Evolutionary conservation across 1,140 invertebrate genomes (phyloP).

Genomic region (Gyrodactylus bullatarudis): DNA sequence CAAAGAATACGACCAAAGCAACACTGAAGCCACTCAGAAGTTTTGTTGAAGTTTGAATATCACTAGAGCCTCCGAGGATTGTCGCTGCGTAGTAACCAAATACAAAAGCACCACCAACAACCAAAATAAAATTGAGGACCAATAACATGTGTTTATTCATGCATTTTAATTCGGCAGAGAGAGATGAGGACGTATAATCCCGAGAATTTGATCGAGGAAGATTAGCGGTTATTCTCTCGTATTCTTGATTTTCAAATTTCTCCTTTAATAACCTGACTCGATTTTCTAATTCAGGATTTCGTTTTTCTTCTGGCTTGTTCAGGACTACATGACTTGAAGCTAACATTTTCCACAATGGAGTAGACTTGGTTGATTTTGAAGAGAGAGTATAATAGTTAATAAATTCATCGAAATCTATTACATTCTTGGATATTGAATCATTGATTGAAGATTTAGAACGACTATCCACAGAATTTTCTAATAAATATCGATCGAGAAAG

Average conservation of each 20-base stretch:
- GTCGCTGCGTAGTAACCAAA: not conserved
- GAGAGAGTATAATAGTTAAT: not conserved
- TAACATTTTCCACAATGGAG: not conserved
- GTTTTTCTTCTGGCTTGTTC: not conserved
- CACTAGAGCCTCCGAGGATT: not conserved
- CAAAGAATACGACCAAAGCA: not conserved
- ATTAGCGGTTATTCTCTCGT: not conserved
- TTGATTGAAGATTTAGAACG: not conserved
- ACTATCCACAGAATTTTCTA: not conserved
- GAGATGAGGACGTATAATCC: not conserved
- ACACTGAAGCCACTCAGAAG: not conserved
- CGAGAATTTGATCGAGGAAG: not conserved
- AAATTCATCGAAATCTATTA: not conserved
- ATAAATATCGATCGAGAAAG: not conserved
- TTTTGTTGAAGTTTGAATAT: not conserved
- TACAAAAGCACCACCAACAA: not conserved
- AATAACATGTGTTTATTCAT: not conserved
- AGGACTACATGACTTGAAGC: not conserved
- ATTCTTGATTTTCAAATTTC: not conserved
- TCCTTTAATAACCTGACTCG: not conserved
- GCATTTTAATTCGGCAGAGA: not conserved
- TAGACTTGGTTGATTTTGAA: not conserved
- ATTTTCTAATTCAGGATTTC: not conserved
- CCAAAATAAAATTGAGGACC: not conserved
- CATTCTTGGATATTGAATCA: not conserved